These are phyloP conservation scores for Cossypha caffra DNA, from an alignment of 2,797 vertebrate species.

Conservation along the genomic window DNA sequence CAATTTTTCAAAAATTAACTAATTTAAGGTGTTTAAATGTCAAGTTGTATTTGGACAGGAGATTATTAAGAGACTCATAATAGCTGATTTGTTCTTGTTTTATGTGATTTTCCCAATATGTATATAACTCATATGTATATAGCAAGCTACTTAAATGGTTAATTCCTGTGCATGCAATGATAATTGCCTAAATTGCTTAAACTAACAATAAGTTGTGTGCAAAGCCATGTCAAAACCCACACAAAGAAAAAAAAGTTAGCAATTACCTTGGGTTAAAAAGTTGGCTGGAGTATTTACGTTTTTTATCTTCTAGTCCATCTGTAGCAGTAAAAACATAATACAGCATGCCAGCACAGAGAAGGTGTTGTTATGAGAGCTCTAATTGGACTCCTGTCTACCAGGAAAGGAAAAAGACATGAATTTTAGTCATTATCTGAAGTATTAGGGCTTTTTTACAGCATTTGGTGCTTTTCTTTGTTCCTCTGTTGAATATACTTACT, in stretches of 20 bases:
- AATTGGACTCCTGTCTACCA: slow-evolving; percentile 44
- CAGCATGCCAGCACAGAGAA: slow-evolving; percentile 49
- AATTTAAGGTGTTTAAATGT: slow-evolving; percentile 41
- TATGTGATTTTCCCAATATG: slow-evolving; percentile 21
- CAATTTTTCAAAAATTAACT: neutral
- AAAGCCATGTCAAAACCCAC: slow-evolving; percentile 27
- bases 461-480: slow-evolving; percentile 50
- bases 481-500: slow-evolving; percentile 1
- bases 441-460: slow-evolving; percentile 44
- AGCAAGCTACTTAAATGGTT: slow-evolving; percentile 24
- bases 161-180: neutral
- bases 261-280: slow-evolving; percentile 45
- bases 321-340: slow-evolving; percentile 60
- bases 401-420: slow-evolving; percentile 57
- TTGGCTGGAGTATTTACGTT: slow-evolving; percentile 57
- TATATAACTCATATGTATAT: neutral
- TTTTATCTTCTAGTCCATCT: slow-evolving; percentile 64
- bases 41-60: neutral
- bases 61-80: slow-evolving; percentile 22
- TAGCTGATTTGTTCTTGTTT: slow-evolving; percentile 11
- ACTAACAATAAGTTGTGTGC: slow-evolving; percentile 18
- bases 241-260: neutral
- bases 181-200: slow-evolving; percentile 53
- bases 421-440: slow-evolving; percentile 70
- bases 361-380: slow-evolving; percentile 61